These are phyloP conservation scores for Meandrina meandrites DNA, from an alignment of 92 coral and sea anemone genomes.

Conservation along the genomic window DNA sequence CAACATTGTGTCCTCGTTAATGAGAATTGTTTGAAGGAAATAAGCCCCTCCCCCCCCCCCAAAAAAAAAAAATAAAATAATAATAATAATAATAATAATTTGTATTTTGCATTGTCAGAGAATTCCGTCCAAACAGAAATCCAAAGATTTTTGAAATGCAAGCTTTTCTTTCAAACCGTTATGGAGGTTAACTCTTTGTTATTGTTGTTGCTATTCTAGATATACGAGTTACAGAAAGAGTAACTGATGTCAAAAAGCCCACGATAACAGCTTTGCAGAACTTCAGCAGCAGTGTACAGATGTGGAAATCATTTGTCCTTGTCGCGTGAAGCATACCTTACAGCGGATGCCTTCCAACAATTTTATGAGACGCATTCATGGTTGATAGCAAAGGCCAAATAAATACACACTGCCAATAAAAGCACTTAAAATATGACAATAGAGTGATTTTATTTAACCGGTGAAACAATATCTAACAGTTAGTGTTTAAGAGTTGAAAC, in stretches of 20 bases:
- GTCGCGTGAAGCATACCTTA: not conserved
- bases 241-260: not conserved
- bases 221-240: conserved; percentile 72
- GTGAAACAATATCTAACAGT: no score
- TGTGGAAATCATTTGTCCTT: not conserved
- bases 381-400: not conserved
- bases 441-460: no score
- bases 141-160: no score
- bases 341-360: not conserved
- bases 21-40: no score
- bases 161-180: no score
- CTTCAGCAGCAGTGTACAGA: not conserved
- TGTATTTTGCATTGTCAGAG: no score
- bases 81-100: no score
- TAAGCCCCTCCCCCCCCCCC: no score
- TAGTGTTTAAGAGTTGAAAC: no score
- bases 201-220: conserved; percentile 35
- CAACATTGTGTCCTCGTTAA: no score
- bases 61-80: no score
- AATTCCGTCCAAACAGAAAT: no score
- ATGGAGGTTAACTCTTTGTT: not conserved
- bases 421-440: not conserved
- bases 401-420: not conserved
- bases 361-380: not conserved
- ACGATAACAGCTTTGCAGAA: not conserved